Evolutionary conservation across 2,797 vertebrate genomes (phyloP), one percentile per base, ranked within the genome.

Genomic region (Rhynchonycteris naso): DNA sequence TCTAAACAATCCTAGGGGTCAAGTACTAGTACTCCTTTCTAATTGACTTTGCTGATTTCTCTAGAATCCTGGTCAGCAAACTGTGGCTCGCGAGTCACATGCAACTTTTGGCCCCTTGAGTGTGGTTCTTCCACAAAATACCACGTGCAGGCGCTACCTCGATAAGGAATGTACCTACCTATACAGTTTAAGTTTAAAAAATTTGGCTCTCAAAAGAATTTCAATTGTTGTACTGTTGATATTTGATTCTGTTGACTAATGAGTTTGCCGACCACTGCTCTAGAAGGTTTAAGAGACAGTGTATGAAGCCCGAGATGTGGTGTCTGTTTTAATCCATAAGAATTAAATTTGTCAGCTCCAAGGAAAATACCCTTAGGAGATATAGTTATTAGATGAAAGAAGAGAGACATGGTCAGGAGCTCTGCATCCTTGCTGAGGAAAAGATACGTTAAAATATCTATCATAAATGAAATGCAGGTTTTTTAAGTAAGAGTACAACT

Each of bases 361-460:
- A 92, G 1, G 2, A 52, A 92, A 26, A 47, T 59, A 76, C 15
- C 94, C 90, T 92, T 88, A 86, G 75, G 68, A 88, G 86, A 95
- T 91, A 95, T 93, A 91, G 19, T 63, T 90, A 72, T 75, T 9
- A 33, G 86, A 13, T 58, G 69, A 85, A 65, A 93, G 79, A 52
- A 85, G 68, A 72, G 28, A 52, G 63, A 50, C 7, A 11, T 38
- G 68, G 14, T 54, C 21, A 85, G 93, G 6, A 35, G 71, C 85
- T 85, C 79, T 83, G 26, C 35, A 65, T 30, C 75, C 18, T 72
- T 33, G 15, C 43, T 65, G 26, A 88, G 85, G n/a, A 96, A 96
- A 96, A 91, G 14, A 75, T 28, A 35, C 1, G 82, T 86, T 78
- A 80, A 94, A 93, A 94, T 91, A 94, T 69, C 93, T 89, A 90